Evolutionary conservation across 2,797 vertebrate species (phyloP), one percentile per base, ranked within the genome.

Genomic region (Arnoldichthys spilopterus): DNA sequence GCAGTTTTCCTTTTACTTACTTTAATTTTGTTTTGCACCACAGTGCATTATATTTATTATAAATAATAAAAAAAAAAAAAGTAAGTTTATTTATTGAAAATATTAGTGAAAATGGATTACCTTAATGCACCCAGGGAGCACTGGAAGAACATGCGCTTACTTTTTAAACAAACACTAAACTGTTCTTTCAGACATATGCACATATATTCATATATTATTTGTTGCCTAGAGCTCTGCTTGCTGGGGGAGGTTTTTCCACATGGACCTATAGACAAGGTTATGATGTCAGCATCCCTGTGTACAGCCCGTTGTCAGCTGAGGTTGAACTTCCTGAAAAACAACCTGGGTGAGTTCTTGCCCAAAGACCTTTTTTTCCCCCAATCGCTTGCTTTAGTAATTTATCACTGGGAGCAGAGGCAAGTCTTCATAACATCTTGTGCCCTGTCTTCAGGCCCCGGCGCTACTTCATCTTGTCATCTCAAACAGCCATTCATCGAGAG

Each of bases 191-290:
- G 26, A 11, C 22, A 20, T 37, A 26, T 16, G 26, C 24, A 16
- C n/a, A 18, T 54, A 66, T 47, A 1, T 16, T 40, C 2, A 8
- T 40, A 8, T 40, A 3, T 70, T 49, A 59, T 68, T 58, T 81
- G 58, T 91, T 79, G 93, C 90, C 78, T 88, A 99, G 98, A 90
- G 97, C 95, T 1, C 90, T 99, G 37, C 88, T 99, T 84, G 98
- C 98, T 77, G 98, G 98, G 40, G 98, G 98, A 5, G 98, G 98
- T 72, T 99, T 99, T 81, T 99, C 98, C 61, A 99, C 97, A 0
- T 99, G 98, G 98, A 99, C 98, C 15, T 99, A 99, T 87, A 92
- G 98, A 80, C 98, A 99, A 90, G 98, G 98, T 83, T 99, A 99
- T 3, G 98, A 99, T 32, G 95, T 99, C 94, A 98, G 98, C 88